Evolutionary conservation across 2,113 vertebrate species (phyloP), one percentile per base, ranked within the genome.

Genomic region (Calyptommatus sinebrachiatus): DNA sequence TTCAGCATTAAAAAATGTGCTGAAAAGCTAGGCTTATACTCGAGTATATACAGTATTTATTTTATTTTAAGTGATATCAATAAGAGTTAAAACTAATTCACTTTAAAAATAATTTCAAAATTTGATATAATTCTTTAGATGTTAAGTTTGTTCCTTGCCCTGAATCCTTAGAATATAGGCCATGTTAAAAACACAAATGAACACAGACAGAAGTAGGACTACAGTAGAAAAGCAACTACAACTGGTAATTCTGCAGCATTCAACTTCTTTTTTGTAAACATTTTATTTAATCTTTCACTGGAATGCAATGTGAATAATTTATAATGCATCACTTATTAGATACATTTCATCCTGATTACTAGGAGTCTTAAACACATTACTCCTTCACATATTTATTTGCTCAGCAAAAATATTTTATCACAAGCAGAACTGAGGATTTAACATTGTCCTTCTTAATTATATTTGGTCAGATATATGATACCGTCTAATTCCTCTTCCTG

Each of bases 321-420:
- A 77, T 80, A 78, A 83, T 84, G 77, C 88, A 88, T 88, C 48
- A 89, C 88, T 86, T 85, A 86, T 88, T 83, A 86, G 87, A 86
- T 31, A 0, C 78, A 31, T 76, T 87, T 88, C 35, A 41, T 77
- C 85, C 69, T 86, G 14, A 74, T 84, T 91, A 66, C 26, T 76
- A 62, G 81, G 80, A 41, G 46, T 63, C 81, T 90, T 74, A 88
- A 83, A 85, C 1, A 8, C 78, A 77, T 88, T 66, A 72, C 4
- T 84, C 24, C 79, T 85, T 85, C 65, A 86, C 75, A 63, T 76
- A 68, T 87, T 28, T 77, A 85, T 89, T 88, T 93, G 77, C 83
- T 88, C 84, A 83, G 81, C 53, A 74, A 80, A 31, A 79, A n/a
- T 69, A 63, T 83, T 84, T 82, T 57, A 62, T 73, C 22, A 29